These are phyloP conservation scores for Sebastes reedi DNA, from an alignment of 2,797 vertebrate species.

Conservation along the genomic window DNA sequence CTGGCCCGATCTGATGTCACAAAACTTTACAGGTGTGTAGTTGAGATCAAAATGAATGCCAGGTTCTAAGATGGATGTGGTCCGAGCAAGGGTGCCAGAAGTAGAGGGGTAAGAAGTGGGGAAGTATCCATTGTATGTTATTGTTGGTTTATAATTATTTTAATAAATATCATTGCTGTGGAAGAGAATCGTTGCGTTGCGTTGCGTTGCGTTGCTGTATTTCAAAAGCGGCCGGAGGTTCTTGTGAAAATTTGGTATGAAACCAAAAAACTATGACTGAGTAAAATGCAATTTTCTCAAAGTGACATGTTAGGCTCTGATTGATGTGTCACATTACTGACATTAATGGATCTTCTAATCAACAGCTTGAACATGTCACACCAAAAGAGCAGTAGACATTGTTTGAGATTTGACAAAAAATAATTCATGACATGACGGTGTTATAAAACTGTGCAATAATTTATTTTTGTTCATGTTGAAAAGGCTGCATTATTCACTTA, in stretches of 20 bases:
- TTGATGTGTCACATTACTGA: background rate
- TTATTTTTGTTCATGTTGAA: background rate
- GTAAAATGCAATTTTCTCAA: background rate
- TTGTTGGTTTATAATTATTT: conserved; percentile 14
- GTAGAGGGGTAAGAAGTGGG: no score
- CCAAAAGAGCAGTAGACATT: background rate
- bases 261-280: background rate
- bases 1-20: no score
- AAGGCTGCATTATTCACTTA: background rate
- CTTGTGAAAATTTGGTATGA: background rate
- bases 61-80: background rate
- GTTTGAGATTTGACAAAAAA: background rate
- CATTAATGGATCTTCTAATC: background rate
- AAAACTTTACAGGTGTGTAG: no score
- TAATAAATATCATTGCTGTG: conserved; percentile 35
- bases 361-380: background rate
- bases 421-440: background rate
- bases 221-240: background rate
- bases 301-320: background rate
- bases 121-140: background rate
- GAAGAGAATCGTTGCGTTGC: background rate
- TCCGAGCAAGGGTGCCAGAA: background rate
- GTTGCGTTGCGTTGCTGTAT: background rate
- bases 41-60: no score
- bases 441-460: background rate